Percentiles rank a stretch among this genome's conserved stretches.
These are phyloP conservation scores for Catharus ustulatus DNA, from an alignment of 2,797 vertebrate genomes.

Conservation along the genomic window DNA sequence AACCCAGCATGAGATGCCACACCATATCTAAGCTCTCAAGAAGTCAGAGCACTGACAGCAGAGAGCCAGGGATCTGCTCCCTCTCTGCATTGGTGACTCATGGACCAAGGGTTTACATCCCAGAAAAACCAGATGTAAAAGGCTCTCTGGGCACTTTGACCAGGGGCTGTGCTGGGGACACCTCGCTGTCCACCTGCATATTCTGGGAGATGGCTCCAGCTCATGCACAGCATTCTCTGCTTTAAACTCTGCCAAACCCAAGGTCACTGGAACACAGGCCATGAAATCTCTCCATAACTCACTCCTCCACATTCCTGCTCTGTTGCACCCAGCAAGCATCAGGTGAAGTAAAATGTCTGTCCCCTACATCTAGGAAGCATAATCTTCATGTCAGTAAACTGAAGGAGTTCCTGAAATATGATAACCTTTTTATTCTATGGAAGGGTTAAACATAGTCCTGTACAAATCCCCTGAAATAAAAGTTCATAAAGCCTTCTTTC, in stretches of 20 bases:
- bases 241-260: not conserved
- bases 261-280: not conserved
- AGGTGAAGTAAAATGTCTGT: not conserved
- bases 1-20: not conserved
- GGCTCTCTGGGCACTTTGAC: not conserved
- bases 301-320: not conserved
- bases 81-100: not conserved
- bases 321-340: not conserved
- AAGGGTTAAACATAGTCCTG: not conserved
- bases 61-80: not conserved
- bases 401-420: not conserved
- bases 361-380: not conserved
- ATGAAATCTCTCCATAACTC: not conserved
- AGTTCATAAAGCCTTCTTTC: not conserved
- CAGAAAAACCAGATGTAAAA: not conserved
- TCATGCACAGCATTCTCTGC: not conserved
- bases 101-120: not conserved
- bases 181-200: not conserved
- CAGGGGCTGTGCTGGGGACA: not conserved
- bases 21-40: not conserved
- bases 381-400: not conserved
- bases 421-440: not conserved
- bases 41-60: not conserved
- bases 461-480: not conserved
- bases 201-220: not conserved